Conservation (phyloP, 2,888 invertebrate species). For the Sceliomorpha sp. region DNA sequence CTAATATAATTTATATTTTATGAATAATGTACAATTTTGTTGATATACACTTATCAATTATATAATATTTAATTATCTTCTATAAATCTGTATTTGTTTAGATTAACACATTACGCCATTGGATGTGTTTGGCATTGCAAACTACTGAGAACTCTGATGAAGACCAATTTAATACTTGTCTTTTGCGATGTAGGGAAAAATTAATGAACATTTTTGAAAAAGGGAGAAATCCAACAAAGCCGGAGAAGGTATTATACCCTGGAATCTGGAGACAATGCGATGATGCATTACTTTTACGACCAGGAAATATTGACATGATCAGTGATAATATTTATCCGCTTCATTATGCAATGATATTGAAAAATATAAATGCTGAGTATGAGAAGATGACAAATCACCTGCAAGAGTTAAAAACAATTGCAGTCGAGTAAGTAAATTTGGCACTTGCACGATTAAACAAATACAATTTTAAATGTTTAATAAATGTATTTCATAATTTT, state of each 20-base stretch:
- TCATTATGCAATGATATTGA: slow-evolving; percentile 81
- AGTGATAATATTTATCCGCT: slow-evolving; percentile 72
- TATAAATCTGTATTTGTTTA: slow-evolving; percentile 75
- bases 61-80: no score
- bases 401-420: slow-evolving; percentile 78
- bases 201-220: slow-evolving; percentile 26
- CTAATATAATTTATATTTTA: not conserved
- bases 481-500: no score
- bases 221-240: slow-evolving; percentile 6
- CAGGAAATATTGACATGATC: slow-evolving; percentile 66
- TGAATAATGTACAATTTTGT: no score
- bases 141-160: no score
- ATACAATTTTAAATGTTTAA: slow-evolving; percentile 2
- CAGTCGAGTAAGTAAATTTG: slow-evolving; percentile 79
- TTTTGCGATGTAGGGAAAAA: slow-evolving; percentile 3
- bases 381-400: slow-evolving; percentile 79
- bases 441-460: slow-evolving; percentile 1
- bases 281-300: slow-evolving; percentile 72
- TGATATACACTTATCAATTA: no score
- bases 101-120: slow-evolving; percentile 88
- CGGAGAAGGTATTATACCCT: not conserved
- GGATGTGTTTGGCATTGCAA: slow-evolving; percentile 86
- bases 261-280: slow-evolving; percentile 70
- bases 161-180: no score
- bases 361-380: slow-evolving; percentile 70